Conservation (phyloP, 2,888 invertebrate genomes). For the Mycogona germanica region DNA sequence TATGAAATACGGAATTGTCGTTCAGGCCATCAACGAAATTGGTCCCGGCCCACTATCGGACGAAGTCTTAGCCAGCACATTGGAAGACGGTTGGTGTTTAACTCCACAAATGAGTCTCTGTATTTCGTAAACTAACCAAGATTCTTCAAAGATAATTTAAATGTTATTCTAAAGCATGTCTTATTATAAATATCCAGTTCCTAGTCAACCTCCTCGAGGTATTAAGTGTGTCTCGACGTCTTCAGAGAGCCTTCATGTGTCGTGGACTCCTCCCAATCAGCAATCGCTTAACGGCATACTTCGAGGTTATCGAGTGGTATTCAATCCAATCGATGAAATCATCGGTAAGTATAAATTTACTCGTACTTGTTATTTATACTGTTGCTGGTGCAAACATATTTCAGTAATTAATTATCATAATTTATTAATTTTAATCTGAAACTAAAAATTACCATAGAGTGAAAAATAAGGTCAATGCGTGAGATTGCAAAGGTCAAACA, state of each 20-base stretch:
- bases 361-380: no score
- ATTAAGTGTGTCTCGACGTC: slow-evolving; percentile 34
- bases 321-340: slow-evolving; percentile 34
- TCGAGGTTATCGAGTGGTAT: slow-evolving; percentile 61
- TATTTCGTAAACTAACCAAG: no score
- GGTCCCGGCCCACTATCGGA: slow-evolving; percentile 26
- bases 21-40: slow-evolving; percentile 26
- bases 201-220: slow-evolving; percentile 36
- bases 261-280: slow-evolving; percentile 36
- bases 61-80: slow-evolving; percentile 24
- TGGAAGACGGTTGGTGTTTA: slow-evolving; percentile 26
- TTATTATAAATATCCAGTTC: no score
- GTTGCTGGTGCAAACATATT: neutral
- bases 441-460: neutral
- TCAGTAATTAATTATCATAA: slow-evolving; percentile 3
- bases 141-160: no score
- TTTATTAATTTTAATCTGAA: no score
- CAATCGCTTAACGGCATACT: slow-evolving; percentile 38
- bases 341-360: slow-evolving; percentile 23
- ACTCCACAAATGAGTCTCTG: neutral
- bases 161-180: no score
- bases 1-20: slow-evolving; percentile 25
- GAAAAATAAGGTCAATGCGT: neutral
- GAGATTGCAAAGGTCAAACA: no score
- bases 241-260: slow-evolving; percentile 34